A percentile compares a stretch with the other conserved stretches of the same genome.
phyloP scores from a whole-genome alignment of 2,888 invertebrate species.

The Petrophora chlorosata region DNA sequence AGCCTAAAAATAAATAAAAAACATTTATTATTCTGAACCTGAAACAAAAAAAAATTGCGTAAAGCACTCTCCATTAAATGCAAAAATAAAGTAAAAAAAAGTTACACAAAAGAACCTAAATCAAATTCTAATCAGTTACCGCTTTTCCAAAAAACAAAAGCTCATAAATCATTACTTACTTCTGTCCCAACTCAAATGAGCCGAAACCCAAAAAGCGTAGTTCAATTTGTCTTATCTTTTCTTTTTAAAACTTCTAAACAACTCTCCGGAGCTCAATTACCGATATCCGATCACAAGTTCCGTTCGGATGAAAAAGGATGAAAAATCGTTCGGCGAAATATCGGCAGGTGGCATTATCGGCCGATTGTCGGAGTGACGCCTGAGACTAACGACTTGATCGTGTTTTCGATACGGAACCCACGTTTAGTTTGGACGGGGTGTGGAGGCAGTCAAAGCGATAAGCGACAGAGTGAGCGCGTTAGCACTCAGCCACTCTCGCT shows the following conservation, averaged over 20 bases:
- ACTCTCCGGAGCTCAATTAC: slow-evolving; percentile 29
- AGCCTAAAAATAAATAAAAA: too few relatives aligned
- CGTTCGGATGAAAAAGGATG: slow-evolving; percentile 25
- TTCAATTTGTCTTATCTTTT: slow-evolving; percentile 32
- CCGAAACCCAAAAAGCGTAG: slow-evolving; percentile 10
- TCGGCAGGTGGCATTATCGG: slow-evolving; percentile 25
- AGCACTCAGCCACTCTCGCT: too few relatives aligned
- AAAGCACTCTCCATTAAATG: too few relatives aligned
- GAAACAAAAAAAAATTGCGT: too few relatives aligned
- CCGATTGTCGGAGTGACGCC: slow-evolving; percentile 29
- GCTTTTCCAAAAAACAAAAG: too few relatives aligned
- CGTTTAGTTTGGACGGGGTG: slow-evolving; percentile 1
- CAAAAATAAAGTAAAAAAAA: too few relatives aligned
- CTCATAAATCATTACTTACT: slow-evolving; percentile 16
- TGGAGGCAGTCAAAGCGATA: neutral
- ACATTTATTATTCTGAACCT: too few relatives aligned
- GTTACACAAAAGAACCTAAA: too few relatives aligned
- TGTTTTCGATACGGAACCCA: slow-evolving; percentile 16
- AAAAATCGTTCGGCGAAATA: slow-evolving; percentile 3
- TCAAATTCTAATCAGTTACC: neutral
- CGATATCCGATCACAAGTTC: slow-evolving; percentile 28
- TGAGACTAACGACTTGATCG: slow-evolving; percentile 29
- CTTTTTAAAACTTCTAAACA: slow-evolving; percentile 29
- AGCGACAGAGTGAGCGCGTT: too few relatives aligned
- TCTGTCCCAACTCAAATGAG: slow-evolving; percentile 22